phyloP scores from a whole-genome alignment of 2,797 vertebrate genomes.

The Notamacropus eugenii region DNA sequence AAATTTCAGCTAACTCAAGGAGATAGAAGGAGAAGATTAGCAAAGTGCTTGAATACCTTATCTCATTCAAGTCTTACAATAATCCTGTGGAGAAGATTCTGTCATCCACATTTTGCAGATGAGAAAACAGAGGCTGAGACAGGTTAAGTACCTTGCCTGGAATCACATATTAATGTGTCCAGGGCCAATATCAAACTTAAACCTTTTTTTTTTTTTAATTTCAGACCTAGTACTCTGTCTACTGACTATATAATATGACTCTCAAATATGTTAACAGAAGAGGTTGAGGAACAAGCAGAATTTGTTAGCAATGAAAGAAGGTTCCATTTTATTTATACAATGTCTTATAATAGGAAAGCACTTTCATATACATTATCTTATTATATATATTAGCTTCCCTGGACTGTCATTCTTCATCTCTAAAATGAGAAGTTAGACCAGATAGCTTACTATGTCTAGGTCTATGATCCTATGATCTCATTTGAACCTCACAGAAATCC shows the following conservation, averaged over 20 bases:
- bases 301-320: background rate
- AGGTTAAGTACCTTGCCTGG: background rate
- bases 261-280: background rate
- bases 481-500: background rate
- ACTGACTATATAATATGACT: background rate
- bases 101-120: background rate
- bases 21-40: background rate
- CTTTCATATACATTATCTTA: background rate
- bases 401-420: background rate
- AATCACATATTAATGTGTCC: background rate
- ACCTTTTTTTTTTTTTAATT: background rate
- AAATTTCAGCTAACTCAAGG: background rate
- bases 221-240: background rate
- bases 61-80: background rate
- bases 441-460: background rate
- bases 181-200: too few relatives aligned
- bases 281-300: background rate
- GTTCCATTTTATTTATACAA: background rate
- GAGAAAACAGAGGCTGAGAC: background rate
- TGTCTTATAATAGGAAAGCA: background rate
- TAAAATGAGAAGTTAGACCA: background rate
- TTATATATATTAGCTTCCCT: background rate
- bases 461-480: background rate
- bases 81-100: too few relatives aligned
- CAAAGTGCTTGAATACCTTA: fast-evolving